Conservation (phyloP, 2,888 invertebrate genomes). For the Trachelus tabidus region DNA sequence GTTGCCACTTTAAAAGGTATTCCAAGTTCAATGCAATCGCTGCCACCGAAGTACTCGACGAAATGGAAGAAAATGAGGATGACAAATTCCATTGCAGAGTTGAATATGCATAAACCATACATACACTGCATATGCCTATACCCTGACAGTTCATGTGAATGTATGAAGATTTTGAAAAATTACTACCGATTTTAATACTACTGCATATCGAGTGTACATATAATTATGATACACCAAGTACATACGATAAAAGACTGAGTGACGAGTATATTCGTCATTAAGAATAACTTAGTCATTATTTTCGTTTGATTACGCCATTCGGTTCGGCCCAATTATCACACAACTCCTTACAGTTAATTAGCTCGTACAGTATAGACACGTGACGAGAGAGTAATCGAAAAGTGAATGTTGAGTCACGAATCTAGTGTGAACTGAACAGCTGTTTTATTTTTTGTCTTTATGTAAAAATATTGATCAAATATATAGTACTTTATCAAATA, state of each 20-base stretch:
- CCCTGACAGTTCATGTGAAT: too few relatives aligned
- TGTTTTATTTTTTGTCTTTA: neutral
- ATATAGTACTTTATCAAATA: neutral
- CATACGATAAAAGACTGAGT: neutral
- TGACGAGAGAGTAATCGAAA: neutral
- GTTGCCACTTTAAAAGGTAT: constrained; percentile 43
- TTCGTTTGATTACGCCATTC: neutral
- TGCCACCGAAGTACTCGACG: neutral
- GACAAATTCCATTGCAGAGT: neutral
- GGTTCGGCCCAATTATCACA: neutral
- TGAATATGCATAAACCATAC: neutral
- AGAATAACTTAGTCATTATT: neutral
- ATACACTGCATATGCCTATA: neutral
- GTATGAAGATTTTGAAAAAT: too few relatives aligned
- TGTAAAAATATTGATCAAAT: neutral
- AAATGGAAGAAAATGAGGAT: neutral
- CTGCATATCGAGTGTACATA: too few relatives aligned
- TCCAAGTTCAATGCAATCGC: constrained; percentile 33
- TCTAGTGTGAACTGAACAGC: neutral
- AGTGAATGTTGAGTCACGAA: neutral
- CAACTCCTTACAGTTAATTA: neutral
- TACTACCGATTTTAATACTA: too few relatives aligned
- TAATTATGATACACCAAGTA: neutral
- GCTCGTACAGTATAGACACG: neutral
- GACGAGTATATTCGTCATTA: neutral